Conservation (phyloP, 2,113 vertebrate genomes). For the Ploceus nigricollis region DNA sequence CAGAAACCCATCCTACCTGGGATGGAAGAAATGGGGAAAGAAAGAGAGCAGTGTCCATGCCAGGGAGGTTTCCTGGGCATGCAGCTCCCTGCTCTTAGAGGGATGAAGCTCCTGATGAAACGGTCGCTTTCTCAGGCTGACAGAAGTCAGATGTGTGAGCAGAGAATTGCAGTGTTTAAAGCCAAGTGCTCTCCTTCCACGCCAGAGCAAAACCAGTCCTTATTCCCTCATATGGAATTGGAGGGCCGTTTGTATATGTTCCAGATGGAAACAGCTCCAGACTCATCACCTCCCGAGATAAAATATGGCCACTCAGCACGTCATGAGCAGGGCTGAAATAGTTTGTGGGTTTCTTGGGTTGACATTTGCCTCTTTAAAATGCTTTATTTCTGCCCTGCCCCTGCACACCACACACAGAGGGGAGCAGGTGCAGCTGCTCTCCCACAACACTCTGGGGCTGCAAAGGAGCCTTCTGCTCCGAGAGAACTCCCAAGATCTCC, state of each 20-base stretch:
- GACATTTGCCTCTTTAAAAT: not conserved
- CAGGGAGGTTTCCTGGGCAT: not conserved
- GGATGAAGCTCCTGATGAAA: not conserved
- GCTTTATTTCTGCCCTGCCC: not conserved
- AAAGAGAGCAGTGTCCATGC: not conserved
- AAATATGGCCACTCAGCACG: rapidly evolving
- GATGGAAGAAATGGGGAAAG: not conserved
- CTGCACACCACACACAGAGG: not conserved
- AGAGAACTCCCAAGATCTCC: not conserved
- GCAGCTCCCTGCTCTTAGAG: not conserved
- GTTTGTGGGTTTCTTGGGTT: not conserved
- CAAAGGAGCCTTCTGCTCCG: not conserved
- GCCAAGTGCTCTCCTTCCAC: not conserved
- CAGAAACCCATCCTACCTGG: not conserved
- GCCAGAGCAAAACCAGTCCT: not conserved
- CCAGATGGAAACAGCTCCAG: not conserved
- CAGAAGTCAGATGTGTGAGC: not conserved
- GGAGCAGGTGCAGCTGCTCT: not conserved
- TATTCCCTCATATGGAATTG: slow-evolving; percentile 19
- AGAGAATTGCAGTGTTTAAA: not conserved
- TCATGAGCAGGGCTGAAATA: not conserved
- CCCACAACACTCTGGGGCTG: not conserved
- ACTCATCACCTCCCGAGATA: not conserved
- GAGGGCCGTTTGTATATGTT: not conserved
- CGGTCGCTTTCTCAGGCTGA: not conserved